Evolutionary conservation across 2,888 invertebrate species (phyloP).

Genomic region (Dolomedes plantarius): DNA sequence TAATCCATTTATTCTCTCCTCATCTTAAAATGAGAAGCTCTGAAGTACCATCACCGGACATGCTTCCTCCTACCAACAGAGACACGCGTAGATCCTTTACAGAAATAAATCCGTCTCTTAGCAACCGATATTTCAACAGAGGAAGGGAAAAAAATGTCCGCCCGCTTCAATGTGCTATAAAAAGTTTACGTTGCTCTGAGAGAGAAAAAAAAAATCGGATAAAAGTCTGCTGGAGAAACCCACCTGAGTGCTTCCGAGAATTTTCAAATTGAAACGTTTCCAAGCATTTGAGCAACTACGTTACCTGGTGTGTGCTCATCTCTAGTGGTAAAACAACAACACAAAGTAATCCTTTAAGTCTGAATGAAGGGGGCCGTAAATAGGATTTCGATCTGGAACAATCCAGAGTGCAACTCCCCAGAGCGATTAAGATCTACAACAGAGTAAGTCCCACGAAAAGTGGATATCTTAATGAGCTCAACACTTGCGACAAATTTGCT

Average conservation of each 20-base stretch:
- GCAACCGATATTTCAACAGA: conserved; percentile 6
- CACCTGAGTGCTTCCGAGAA: conserved; percentile 27
- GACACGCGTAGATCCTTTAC: too few relatives aligned
- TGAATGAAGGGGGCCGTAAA: neutral
- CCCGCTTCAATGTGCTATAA: neutral
- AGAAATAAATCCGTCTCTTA: conserved; percentile 33
- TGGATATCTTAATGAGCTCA: too few relatives aligned
- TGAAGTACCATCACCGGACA: neutral
- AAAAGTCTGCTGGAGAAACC: neutral
- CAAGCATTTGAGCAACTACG: conserved; percentile 33
- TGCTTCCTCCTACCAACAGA: neutral
- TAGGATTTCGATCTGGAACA: neutral
- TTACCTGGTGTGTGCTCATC: conserved; percentile 16
- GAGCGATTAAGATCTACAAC: too few relatives aligned
- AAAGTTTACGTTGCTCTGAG: neutral
- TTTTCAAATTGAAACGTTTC: conserved; percentile 37
- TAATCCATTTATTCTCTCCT: neutral
- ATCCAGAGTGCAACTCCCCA: too few relatives aligned
- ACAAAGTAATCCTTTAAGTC: neutral
- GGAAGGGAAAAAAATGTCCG: neutral
- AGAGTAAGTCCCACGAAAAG: too few relatives aligned
- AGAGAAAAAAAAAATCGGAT: neutral
- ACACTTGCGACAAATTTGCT: too few relatives aligned
- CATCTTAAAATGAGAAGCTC: neutral
- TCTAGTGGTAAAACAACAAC: neutral